Conservation (phyloP, 2,888 invertebrate species). For the Cheilosia vulpina region DNA sequence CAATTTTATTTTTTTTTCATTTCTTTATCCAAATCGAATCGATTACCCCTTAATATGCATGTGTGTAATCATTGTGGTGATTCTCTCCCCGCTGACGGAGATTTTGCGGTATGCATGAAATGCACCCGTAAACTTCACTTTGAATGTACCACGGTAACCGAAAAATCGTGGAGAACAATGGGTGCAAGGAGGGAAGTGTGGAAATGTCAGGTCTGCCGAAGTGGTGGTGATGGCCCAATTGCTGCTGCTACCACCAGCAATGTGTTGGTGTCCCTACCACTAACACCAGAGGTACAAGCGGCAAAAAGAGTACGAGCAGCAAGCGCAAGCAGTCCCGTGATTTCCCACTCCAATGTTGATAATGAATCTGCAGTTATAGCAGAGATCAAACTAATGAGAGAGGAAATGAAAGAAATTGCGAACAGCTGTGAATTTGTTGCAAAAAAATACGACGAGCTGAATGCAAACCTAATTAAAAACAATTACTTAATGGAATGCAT, state of each 20-base stretch:
- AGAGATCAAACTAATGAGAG: slow-evolving; percentile 1
- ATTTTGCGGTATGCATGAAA: not conserved
- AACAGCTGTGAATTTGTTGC: slow-evolving; percentile 12
- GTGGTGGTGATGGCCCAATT: not conserved
- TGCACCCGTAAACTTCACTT: slow-evolving; percentile 9
- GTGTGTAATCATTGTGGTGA: slow-evolving; percentile 2
- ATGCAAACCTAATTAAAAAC: not conserved
- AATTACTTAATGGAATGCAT: slow-evolving; percentile 5
- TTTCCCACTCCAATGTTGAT: not conserved
- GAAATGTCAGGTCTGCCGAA: not conserved
- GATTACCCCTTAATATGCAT: not conserved
- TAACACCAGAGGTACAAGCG: not conserved
- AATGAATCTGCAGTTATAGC: not conserved
- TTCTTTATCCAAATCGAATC: too few relatives aligned
- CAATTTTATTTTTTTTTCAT: too few relatives aligned
- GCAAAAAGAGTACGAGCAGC: slow-evolving; percentile 1
- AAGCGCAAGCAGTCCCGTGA: not conserved
- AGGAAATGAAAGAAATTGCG: not conserved
- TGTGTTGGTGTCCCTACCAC: too few relatives aligned
- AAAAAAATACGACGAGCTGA: slow-evolving; percentile 8
- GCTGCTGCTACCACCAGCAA: too few relatives aligned
- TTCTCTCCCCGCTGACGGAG: not conserved
- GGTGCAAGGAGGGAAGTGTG: slow-evolving; percentile 1
- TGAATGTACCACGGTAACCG: not conserved
- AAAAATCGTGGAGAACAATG: slow-evolving; percentile 1